Evolutionary conservation across 2,888 invertebrate species (phyloP), one percentile per base, ranked within the genome.

Genomic region (Erebia ligea): DNA sequence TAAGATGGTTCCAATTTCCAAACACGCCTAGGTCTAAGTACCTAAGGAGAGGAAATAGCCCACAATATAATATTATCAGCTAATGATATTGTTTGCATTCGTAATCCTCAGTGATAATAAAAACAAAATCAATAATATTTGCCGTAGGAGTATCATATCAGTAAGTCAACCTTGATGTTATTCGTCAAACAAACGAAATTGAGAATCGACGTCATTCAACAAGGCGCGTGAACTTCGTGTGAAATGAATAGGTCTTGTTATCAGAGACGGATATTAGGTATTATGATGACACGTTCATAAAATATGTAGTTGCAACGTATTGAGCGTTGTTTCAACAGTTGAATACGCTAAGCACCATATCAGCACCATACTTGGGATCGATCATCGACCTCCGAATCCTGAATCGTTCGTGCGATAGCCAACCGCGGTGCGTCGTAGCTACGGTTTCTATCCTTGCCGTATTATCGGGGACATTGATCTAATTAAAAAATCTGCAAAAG

Each of bases 371-470:
- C 17, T 59, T 52, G 40, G 74, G 76, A 77, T 76, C 80, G 80
- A 78, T 71, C 86, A 82, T 81, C 82, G 86, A 86, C 84, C 85
- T 84, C 85, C 81, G 80, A 84, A 86, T 81, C 78, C 85, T 81
- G 80, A 84, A 86, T 81, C 78, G 78, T 78, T 80, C 78, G 80
- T 79, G 81, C 78, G 80, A 77, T 78, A 79, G 80, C 78, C 78
- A 80, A 77, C 78, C 75, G 74, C 76, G 75, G 65, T 71, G 67
- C 69, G 73, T 52, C 34, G 52, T n/a, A 4, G n/a, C 11, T 61
- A 45, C 19, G 59, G 59, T 45, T 59, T 45, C n/a, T 10, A 58
- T 58, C 52, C 40, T 58, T 40, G 2, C 40, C 11, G 19, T 13
- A 17, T 10, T n/a, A 25, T 34, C 6, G 34, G 34, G 34, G 34